Evolutionary conservation across 2,113 vertebrate species (phyloP).

Genomic region (Lasiurus cinereus): DNA sequence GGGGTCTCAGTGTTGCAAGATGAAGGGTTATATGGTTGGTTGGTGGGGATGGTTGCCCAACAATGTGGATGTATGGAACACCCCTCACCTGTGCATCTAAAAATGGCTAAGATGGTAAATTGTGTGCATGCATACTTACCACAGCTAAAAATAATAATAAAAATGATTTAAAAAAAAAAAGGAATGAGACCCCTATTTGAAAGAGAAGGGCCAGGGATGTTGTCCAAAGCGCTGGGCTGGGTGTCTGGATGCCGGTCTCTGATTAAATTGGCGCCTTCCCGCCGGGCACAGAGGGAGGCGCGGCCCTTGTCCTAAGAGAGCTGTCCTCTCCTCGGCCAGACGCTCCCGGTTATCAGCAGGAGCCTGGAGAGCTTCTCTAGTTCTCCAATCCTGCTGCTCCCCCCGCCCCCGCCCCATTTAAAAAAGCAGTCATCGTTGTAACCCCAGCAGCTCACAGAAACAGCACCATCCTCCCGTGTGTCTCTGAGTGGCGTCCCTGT

Average conservation of each 20-base stretch:
- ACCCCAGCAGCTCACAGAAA: constrained; percentile 49
- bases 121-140: not conserved
- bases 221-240: accelerated
- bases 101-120: not conserved
- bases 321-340: accelerated
- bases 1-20: not conserved
- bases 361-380: not conserved
- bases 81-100: not conserved
- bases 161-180: not conserved
- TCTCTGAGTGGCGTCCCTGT: not conserved
- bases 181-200: not conserved
- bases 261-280: accelerated
- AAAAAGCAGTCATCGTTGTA: not conserved
- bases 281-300: not conserved
- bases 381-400: not conserved
- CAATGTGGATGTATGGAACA: not conserved
- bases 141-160: not conserved
- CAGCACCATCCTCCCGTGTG: not conserved
- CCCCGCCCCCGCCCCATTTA: not conserved
- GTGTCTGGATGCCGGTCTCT: not conserved
- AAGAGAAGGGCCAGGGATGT: not conserved
- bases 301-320: not conserved
- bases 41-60: not conserved
- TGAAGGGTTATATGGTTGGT: not conserved
- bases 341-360: not conserved